A percentile compares a stretch with the other conserved stretches of the same genome.
phyloP scores from a whole-genome alignment of 2,797 vertebrate genomes.

The Falco columbarius region DNA sequence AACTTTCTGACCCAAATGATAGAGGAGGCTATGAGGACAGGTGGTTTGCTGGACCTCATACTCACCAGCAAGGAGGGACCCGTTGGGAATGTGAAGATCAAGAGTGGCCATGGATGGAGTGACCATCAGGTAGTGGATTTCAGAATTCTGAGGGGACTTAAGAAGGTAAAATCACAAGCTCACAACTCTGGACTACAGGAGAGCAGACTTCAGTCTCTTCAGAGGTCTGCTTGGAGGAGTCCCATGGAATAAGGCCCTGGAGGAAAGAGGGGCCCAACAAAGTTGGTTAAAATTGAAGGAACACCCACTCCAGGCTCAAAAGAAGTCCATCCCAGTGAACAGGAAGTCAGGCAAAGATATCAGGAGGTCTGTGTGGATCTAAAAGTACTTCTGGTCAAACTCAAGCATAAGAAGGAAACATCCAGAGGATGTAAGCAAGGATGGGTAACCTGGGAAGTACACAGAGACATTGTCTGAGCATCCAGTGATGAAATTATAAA shows the following conservation, averaged over 20 bases:
- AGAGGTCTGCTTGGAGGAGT: not conserved
- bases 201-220: not conserved
- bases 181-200: not conserved
- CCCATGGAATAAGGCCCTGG: not conserved
- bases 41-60: not conserved
- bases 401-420: not conserved
- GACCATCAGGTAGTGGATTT: not conserved
- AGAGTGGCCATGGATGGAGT: not conserved
- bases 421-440: not conserved
- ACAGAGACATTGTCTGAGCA: not conserved
- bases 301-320: not conserved
- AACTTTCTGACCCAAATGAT: not conserved
- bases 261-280: not conserved
- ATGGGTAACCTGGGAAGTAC: not conserved
- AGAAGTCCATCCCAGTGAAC: not conserved
- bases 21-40: not conserved
- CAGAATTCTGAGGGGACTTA: not conserved
- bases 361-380: not conserved
- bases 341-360: not conserved
- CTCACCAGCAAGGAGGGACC: not conserved
- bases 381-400: not conserved
- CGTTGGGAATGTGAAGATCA: not conserved
- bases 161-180: no score
- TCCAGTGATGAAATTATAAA: no score
- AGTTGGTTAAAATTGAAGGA: no score